Base-by-base conservation (phyloP, 2,888 invertebrate genomes). In the Fabriciana adippe region DNA sequence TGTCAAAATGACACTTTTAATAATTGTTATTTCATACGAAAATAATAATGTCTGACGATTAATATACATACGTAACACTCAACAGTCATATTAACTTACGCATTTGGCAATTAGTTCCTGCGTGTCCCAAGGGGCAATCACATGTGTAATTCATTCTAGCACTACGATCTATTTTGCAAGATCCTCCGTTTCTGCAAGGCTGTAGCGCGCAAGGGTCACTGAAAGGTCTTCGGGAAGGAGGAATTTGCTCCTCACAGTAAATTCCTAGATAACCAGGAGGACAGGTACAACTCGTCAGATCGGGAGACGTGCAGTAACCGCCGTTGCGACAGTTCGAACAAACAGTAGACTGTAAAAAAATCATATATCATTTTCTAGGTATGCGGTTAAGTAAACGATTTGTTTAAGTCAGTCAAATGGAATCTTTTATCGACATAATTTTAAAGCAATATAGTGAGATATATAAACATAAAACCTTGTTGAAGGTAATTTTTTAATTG, bases 121-220 rank as follows among this genome's bases (percentile, higher is more conserved):
- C 94, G 83, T 90, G 97, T 47, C 97, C 96, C 2, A 97, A 90
- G 0, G 94, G 94, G 81, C 99, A 99, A 78, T 95, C 95, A 83
- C 99, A 99, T 11, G 94, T 93, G 81, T 95, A 96, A 54, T 88
- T 88, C 82, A 84, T 80, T 57, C 78, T 73, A 6, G 78, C 72
- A n/a, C 71, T 66, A 41, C 73, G 69, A 93, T 94, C 75, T 5
- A 92, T 92, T 47, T 89, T 85, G 83, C 99, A 99, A 0, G 93
- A 93, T 51, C 97, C 98, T 0, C 95, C 95, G 83, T 98, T 97
- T 76, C 93, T 93, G 81, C 98, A 98, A 0, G 97, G 97, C 45
- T 90, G 89, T 1, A 93, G 87, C 14, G 94, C 88, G 94, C 94
- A 82, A 72, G 93, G 75, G 94, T 95, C 76, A 75, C 82, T 66